These are phyloP conservation scores for Odontocerum albicorne DNA, from an alignment of 2,888 invertebrate species.

Conservation along the genomic window DNA sequence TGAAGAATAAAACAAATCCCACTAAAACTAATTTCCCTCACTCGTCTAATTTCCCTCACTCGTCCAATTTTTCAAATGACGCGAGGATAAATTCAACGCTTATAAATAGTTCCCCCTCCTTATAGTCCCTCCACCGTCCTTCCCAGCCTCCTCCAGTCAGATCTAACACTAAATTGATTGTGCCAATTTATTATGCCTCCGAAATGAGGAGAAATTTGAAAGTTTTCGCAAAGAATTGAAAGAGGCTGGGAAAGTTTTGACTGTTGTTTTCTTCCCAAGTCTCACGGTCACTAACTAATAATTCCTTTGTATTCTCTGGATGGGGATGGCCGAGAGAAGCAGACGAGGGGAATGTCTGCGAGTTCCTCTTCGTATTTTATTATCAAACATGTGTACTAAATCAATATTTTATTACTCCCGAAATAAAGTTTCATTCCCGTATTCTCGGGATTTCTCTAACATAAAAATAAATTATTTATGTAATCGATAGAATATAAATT, in stretches of 20 bases:
- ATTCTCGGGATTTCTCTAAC: too few species aligned
- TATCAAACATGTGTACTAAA: not conserved
- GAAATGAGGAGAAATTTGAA: constrained; percentile 4
- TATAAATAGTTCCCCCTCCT: too few species aligned
- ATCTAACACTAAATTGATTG: constrained; percentile 15
- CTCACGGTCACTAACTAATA: not conserved
- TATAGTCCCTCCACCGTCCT: too few species aligned
- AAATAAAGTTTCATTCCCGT: too few species aligned
- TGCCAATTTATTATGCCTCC: constrained; percentile 6
- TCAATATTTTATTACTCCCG: not conserved
- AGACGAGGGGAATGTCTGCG: too few species aligned
- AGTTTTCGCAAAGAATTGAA: constrained; percentile 1
- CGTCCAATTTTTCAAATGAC: not conserved
- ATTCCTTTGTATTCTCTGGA: not conserved
- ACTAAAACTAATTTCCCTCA: too few species aligned
- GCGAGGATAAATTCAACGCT: not conserved
- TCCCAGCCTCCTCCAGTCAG: not conserved
- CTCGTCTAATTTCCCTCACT: constrained; percentile 1
- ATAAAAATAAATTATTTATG: too few species aligned
- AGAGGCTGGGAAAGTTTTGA: not conserved
- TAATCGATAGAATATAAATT: too few species aligned
- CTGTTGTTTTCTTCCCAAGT: constrained; percentile 6
- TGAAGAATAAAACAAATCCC: too few species aligned
- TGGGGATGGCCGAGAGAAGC: too few species aligned
- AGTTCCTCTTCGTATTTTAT: not conserved